Base-by-base conservation (phyloP, 2,797 vertebrate species). In the Sparus aurata region DNA sequence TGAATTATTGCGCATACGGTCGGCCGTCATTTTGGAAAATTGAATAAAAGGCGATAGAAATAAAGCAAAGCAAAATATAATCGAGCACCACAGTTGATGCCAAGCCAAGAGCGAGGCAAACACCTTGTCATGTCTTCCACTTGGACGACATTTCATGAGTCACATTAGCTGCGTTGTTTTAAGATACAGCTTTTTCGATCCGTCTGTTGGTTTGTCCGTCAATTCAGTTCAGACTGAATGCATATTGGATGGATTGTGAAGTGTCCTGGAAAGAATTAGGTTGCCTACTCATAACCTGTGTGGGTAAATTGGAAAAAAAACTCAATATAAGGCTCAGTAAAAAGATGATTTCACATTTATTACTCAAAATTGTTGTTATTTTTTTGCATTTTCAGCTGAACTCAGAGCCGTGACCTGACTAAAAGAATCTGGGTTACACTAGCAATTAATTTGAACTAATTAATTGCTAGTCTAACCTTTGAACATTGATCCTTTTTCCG, bases 11-110 rank as follows among this genome's bases (percentile, higher is more conserved):
- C n/a, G 46, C 58, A 18, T 43, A 22, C 23, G 6, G 52, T 52
- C n/a, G n/a, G n/a, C n/a, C n/a, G n/a, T n/a, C 52, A 43, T 22
- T 78, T 47, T 20, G 27, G 8, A 69, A 64, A 74, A 34, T 9
- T 57, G 12, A 69, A 25, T 68, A 7, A 55, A 22, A 3, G 47
- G 17, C 2, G 25, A 22, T 10, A 34, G n/a, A 23, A 12, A 15
- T 60, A 16, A 73, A 4, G 7, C 58, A 13, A 34, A 60, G 52
- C 41, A 22, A 38, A 52, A 67, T 34, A 23, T 12, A 59, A 52
- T 12, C 43, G 22, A 63, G 46, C 25, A 46, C 27, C 20, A 34
- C n/a, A 53, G 53, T 16, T 58, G 45, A 62, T 52, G 22, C 15
- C 52, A 47, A 41, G 59, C 4, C 18, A n/a, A 5, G 30, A 49